Base-by-base conservation (phyloP, 2,113 vertebrate species). In the Gopherus flavomarginatus region DNA sequence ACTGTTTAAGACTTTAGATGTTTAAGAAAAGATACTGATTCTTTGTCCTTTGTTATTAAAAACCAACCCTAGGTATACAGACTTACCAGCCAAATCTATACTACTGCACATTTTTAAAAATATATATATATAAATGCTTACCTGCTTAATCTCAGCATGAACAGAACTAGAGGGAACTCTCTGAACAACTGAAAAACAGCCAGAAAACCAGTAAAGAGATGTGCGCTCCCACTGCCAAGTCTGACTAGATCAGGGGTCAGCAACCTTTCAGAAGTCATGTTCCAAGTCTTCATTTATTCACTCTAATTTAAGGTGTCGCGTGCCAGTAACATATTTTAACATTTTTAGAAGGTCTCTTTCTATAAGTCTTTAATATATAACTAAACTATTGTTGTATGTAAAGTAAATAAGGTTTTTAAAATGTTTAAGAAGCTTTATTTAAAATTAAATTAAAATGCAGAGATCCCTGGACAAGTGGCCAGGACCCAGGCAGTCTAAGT, bases 181-280 rank as follows among this genome's bases (percentile, higher is more conserved):
- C 87, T 24, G 89, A 82, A 24, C 78, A 84, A 52, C 53, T 93
- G 88, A 75, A 79, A 94, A 77, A 2, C 52, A 85, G 85, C n/a
- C 53, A 79, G 47, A 95, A 89, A 53, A 1, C 77, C 54, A 24
- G 54, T 89, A 96, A 90, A 50, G 47, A 94, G 62, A 90, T 69
- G 86, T 57, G 87, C 87, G 78, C 26, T 95, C 96, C 89, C 92
- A 79, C 90, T 72, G 31, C 27, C 56, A 62, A 62, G 88, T 57
- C 72, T 42, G 27, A 22, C 81, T 88, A 53, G 29, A 79, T 14
- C 44, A 44, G 44, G 44, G 44, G 44, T 44, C 44, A 44, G 44
- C 44, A 44, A 44, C 44, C 44, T 44, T 44, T 44, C 44, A 44
- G 44, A 44, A 44, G 44, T 44, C 6, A 8, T 44, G 44, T 44